A percentile compares a stretch with the other conserved stretches of the same genome.
Conservation (phyloP, 2,113 vertebrate genomes). For the Gopherus evgoodei region DNA sequence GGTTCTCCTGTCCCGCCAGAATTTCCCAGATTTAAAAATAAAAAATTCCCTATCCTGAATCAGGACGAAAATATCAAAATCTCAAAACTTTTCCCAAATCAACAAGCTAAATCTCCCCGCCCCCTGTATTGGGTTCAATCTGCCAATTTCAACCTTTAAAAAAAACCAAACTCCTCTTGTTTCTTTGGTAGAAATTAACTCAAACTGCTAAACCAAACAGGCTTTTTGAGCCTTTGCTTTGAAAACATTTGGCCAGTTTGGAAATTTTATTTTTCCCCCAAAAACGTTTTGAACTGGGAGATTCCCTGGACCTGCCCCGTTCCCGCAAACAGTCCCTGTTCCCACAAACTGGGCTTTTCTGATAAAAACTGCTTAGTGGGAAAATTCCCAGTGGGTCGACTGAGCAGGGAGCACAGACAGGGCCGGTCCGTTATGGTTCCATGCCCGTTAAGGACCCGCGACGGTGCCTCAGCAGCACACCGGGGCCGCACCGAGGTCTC, state of each 20-base stretch:
- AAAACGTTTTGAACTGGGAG: neutral
- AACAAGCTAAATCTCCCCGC: too few relatives aligned
- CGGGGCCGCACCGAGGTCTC: too few relatives aligned
- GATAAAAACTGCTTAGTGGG: too few relatives aligned
- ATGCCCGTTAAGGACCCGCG: too few relatives aligned
- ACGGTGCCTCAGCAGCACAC: too few relatives aligned
- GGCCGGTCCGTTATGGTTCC: too few relatives aligned
- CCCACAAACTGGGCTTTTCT: too few relatives aligned
- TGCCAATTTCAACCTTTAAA: too few relatives aligned
- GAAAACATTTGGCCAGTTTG: neutral
- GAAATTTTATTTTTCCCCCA: neutral
- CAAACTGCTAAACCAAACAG: too few relatives aligned
- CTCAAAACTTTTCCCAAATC: neutral
- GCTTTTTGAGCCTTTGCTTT: neutral
- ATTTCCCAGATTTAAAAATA: neutral
- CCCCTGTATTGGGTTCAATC: too few relatives aligned
- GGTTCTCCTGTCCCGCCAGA: neutral
- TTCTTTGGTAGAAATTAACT: neutral
- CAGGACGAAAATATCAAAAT: neutral
- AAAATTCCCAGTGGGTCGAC: too few relatives aligned
- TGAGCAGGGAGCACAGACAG: neutral
- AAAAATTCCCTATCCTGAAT: neutral
- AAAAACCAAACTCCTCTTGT: neutral
- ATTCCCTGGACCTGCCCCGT: neutral
- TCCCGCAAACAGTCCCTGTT: too few relatives aligned